phyloP scores from a whole-genome alignment of 1,140 invertebrate genomes.

The Nephila pilipes region DNA sequence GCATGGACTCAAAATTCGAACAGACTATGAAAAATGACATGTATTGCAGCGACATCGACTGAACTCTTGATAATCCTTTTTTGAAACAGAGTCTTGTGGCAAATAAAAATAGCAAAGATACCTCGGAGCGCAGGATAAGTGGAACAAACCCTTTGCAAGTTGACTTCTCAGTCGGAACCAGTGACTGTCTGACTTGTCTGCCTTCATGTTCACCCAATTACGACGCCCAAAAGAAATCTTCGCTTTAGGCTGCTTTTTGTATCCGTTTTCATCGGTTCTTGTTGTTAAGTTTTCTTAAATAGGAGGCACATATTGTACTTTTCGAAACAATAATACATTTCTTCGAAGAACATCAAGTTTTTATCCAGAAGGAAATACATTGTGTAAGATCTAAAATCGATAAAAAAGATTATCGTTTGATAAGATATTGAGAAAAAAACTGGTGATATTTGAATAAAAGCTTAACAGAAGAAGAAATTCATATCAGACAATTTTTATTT shows the following conservation, averaged over 20 bases:
- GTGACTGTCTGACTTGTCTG: conserved; percentile 4
- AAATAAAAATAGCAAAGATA: conserved; percentile 5
- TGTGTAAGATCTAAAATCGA: too few species aligned
- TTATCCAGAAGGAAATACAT: too few species aligned
- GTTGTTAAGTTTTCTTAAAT: background rate
- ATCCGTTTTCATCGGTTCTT: background rate
- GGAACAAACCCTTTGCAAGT: background rate
- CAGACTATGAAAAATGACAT: background rate
- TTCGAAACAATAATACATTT: too few species aligned
- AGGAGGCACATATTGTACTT: too few species aligned
- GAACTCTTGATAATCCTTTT: background rate
- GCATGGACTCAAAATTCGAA: background rate
- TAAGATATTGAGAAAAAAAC: too few species aligned
- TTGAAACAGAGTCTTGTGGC: background rate
- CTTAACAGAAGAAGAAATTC: too few species aligned
- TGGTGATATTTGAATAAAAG: too few species aligned
- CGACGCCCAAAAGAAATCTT: conserved; percentile 1
- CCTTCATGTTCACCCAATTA: conserved; percentile 33
- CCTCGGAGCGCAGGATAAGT: background rate
- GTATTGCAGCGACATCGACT: background rate
- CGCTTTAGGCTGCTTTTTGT: conserved; percentile 17
- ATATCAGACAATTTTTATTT: too few species aligned
- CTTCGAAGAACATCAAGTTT: too few species aligned
- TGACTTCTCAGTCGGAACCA: conserved; percentile 9
- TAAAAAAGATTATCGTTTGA: too few species aligned